phyloP scores from a whole-genome alignment of 2,888 invertebrate genomes.

The Limnephilus lunatus region DNA sequence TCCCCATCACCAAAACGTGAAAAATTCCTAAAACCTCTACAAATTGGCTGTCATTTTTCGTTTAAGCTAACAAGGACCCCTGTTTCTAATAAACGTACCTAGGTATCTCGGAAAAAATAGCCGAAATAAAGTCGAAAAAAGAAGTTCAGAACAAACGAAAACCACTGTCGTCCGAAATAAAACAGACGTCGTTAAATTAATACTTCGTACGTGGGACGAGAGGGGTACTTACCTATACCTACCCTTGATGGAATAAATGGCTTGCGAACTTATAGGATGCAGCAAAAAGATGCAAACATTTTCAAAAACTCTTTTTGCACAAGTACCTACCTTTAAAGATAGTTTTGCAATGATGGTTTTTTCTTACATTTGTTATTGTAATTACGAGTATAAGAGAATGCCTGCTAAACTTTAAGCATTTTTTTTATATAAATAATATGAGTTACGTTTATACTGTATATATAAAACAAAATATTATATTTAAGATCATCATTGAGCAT shows the following conservation, averaged over 20 bases:
- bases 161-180: constrained; percentile 39
- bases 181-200: constrained; percentile 50
- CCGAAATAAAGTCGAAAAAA: constrained; percentile 38
- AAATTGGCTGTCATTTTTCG: constrained; percentile 14
- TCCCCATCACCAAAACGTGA: neutral
- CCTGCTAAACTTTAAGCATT: too few species aligned
- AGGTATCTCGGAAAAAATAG: constrained; percentile 14
- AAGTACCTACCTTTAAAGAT: too few species aligned
- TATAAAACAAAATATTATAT: too few species aligned
- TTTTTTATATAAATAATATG: too few species aligned
- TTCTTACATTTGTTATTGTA: too few species aligned
- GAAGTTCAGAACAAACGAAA: constrained; percentile 37
- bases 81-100: constrained; percentile 21
- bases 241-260: neutral
- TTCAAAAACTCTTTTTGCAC: neutral
- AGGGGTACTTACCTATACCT: neutral
- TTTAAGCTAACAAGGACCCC: neutral
- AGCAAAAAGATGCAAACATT: neutral
- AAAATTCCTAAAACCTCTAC: neutral
- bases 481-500: too few species aligned
- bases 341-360: too few species aligned
- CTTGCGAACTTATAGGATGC: neutral
- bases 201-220: constrained; percentile 27
- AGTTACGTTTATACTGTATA: too few species aligned
- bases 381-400: too few species aligned